Evolutionary conservation across 2,113 vertebrate species (phyloP).

Genomic region (Etia nguti): DNA sequence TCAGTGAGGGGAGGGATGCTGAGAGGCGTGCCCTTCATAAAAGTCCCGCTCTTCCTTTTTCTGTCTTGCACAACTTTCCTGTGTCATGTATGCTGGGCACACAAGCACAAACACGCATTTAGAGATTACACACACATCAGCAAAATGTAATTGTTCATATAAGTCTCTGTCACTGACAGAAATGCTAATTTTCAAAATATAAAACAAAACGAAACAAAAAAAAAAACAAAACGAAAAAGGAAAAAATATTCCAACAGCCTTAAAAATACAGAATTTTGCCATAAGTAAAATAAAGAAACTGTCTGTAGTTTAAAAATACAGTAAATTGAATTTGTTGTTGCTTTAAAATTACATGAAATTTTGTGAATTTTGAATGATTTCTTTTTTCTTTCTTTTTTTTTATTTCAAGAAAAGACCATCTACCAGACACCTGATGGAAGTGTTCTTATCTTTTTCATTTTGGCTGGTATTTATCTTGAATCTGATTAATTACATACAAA

Average conservation of each 20-base stretch:
- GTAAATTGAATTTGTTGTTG: too few species aligned
- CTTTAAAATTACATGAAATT: too few species aligned
- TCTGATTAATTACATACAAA: too few species aligned
- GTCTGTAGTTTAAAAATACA: too few species aligned
- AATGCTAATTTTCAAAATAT: background rate
- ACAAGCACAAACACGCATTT: constrained; percentile 1
- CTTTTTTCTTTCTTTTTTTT: too few species aligned
- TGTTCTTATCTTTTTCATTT: too few species aligned
- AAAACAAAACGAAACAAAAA: background rate
- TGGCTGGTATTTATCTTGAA: too few species aligned
- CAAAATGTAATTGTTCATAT: background rate
- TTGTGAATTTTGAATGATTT: too few species aligned
- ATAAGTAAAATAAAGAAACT: too few species aligned
- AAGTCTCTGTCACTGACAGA: background rate
- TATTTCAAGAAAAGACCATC: too few species aligned
- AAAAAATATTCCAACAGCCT: background rate
- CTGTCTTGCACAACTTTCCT: background rate
- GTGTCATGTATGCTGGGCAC: background rate
- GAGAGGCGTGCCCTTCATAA: constrained; percentile 10
- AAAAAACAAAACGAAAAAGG: background rate
- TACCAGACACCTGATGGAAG: too few species aligned
- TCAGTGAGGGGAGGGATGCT: background rate
- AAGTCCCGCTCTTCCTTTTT: background rate
- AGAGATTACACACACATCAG: background rate
- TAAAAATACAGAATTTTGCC: background rate